Conservation (phyloP, 2,113 vertebrate genomes). For the Cricetomys ansorgei region DNA sequence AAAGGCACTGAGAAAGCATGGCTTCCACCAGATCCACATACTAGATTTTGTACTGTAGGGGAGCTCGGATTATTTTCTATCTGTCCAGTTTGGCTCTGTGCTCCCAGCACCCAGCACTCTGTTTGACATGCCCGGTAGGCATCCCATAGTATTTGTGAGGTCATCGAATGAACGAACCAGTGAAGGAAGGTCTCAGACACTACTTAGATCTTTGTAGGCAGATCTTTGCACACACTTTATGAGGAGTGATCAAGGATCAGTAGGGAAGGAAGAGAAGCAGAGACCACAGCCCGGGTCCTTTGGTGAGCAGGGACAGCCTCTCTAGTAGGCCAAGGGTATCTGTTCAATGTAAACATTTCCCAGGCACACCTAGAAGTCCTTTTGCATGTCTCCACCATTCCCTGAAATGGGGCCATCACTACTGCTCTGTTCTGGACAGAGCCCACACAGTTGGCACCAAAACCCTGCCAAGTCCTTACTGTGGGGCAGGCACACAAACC, state of each 20-base stretch:
- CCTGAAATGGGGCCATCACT: neutral
- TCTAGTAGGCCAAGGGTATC: neutral
- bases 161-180: neutral
- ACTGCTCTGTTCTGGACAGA: neutral
- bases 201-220: neutral
- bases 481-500: neutral
- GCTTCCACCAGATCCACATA: neutral
- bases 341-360: rapidly evolving
- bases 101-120: neutral
- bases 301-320: neutral
- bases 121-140: neutral
- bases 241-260: neutral
- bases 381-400: neutral
- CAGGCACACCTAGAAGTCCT: neutral
- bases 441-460: neutral
- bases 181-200: neutral
- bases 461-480: neutral
- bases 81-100: neutral
- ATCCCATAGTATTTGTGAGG: neutral
- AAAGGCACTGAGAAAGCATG: neutral
- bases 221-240: neutral
- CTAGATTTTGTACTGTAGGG: neutral
- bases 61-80: neutral
- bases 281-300: neutral
- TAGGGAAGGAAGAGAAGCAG: neutral